Percentiles rank a stretch among this genome's conserved stretches.
These are phyloP conservation scores for Aethina tumida DNA, from an alignment of 1,140 invertebrate species.

Conservation along the genomic window DNA sequence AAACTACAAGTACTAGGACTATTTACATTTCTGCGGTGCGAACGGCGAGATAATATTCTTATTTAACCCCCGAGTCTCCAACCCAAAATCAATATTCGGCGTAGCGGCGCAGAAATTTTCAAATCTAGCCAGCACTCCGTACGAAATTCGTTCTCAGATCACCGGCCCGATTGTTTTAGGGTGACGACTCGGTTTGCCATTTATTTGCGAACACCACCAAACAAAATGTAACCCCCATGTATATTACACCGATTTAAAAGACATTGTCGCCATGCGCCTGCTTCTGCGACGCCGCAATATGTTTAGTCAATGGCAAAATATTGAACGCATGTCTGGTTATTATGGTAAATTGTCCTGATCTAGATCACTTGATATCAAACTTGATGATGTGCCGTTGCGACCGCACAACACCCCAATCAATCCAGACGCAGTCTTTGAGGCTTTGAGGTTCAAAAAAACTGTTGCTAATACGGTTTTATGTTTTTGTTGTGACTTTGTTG, in stretches of 20 bases:
- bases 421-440: too few species aligned
- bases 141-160: neutral
- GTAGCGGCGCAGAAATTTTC: slow-evolving; percentile 18
- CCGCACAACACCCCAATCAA: too few species aligned
- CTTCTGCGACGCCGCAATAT: slow-evolving; percentile 23
- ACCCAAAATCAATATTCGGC: slow-evolving; percentile 31
- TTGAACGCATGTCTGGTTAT: slow-evolving; percentile 20
- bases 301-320: slow-evolving; percentile 20
- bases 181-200: slow-evolving; percentile 1
- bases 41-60: slow-evolving; percentile 1
- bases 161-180: neutral
- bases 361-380: too few species aligned
- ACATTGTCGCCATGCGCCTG: slow-evolving; percentile 21
- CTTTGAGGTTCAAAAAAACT: too few species aligned
- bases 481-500: too few species aligned
- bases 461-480: too few species aligned
- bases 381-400: too few species aligned
- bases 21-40: slow-evolving; percentile 2
- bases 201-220: slow-evolving; percentile 5
- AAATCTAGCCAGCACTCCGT: slow-evolving; percentile 4
- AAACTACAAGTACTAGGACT: slow-evolving; percentile 7
- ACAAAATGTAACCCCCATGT: neutral
- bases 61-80: slow-evolving; percentile 17
- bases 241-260: slow-evolving; percentile 10
- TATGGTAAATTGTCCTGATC: too few species aligned